Evolutionary conservation across 2,113 vertebrate genomes (phyloP).

Genomic region (Salvator merianae): DNA sequence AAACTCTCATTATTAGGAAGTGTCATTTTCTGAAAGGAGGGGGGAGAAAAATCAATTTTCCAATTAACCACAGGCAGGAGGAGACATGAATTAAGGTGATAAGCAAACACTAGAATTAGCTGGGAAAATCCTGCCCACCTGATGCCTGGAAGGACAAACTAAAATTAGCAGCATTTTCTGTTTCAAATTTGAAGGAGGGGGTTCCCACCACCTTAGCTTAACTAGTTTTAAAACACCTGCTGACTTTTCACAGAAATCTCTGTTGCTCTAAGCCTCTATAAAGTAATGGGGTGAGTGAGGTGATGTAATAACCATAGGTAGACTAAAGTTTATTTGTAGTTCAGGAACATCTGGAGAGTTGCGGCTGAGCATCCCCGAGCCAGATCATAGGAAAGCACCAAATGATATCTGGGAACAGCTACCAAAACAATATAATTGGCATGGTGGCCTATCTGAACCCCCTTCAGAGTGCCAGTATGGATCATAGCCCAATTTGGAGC

Average conservation of each 20-base stretch:
- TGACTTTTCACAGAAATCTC: neutral
- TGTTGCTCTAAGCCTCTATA: too few species aligned
- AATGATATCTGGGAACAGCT: too few species aligned
- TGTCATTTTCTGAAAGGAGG: conserved; percentile 6
- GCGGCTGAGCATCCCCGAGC: too few species aligned
- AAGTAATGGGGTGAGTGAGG: neutral
- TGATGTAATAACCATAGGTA: too few species aligned
- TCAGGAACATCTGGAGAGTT: too few species aligned
- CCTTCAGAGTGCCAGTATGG: too few species aligned
- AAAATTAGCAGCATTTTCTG: neutral
- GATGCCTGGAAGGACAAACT: neutral
- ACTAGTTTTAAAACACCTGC: neutral
- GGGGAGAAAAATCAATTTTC: conserved; percentile 7
- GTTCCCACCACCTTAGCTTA: neutral
- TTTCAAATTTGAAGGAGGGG: neutral
- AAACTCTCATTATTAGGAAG: conserved; percentile 35
- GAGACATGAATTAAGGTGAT: conserved; percentile 17
- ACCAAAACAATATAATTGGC: too few species aligned
- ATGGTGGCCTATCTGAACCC: too few species aligned
- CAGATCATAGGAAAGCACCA: too few species aligned
- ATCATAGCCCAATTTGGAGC: too few species aligned
- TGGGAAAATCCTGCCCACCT: conserved; percentile 4
- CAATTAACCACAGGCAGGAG: conserved; percentile 17
- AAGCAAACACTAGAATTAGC: conserved; percentile 22
- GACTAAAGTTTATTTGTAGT: too few species aligned